Evolutionary conservation across 1,140 invertebrate genomes (phyloP).

Genomic region (Nylanderia fulva): DNA sequence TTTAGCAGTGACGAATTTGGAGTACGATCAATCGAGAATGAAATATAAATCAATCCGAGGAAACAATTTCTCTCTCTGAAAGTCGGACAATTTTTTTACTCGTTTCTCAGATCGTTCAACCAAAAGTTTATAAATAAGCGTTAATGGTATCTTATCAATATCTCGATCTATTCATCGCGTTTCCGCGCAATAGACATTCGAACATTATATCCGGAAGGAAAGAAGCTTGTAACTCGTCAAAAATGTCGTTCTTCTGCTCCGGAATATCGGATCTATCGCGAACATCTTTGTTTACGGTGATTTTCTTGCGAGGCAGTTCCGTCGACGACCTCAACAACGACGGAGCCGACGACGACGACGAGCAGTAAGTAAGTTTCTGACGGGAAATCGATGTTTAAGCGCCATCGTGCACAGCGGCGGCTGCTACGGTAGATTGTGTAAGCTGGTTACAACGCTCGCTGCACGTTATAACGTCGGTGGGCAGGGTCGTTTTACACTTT

Average conservation of each 20-base stretch:
- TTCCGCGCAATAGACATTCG: background rate
- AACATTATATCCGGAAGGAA: slow-evolving; percentile 19
- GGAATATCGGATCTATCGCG: slow-evolving; percentile 39
- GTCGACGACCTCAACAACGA: slow-evolving; percentile 56
- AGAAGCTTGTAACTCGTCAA: slow-evolving; percentile 7
- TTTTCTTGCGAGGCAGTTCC: slow-evolving; percentile 62
- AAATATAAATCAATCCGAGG: slow-evolving; percentile 7
- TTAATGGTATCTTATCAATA: slow-evolving; percentile 22
- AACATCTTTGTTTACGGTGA: slow-evolving; percentile 64
- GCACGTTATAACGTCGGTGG: slow-evolving; percentile 63
- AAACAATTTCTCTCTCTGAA: slow-evolving; percentile 1
- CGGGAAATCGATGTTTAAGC: slow-evolving; percentile 80
- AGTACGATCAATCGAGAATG: background rate
- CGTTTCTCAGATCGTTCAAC: background rate
- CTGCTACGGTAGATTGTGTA: slow-evolving; percentile 70
- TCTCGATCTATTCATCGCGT: slow-evolving; percentile 2
- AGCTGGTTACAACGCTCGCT: slow-evolving; percentile 70
- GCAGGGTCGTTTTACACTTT: slow-evolving; percentile 31
- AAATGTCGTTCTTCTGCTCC: background rate
- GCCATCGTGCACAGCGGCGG: slow-evolving; percentile 75
- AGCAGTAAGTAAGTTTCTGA: slow-evolving; percentile 79
- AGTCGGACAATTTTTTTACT: background rate
- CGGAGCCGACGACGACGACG: slow-evolving; percentile 71
- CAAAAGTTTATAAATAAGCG: slow-evolving; percentile 39
- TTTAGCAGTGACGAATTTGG: background rate